Conservation (phyloP, 2,888 invertebrate species). For the Tinea trinotella region DNA sequence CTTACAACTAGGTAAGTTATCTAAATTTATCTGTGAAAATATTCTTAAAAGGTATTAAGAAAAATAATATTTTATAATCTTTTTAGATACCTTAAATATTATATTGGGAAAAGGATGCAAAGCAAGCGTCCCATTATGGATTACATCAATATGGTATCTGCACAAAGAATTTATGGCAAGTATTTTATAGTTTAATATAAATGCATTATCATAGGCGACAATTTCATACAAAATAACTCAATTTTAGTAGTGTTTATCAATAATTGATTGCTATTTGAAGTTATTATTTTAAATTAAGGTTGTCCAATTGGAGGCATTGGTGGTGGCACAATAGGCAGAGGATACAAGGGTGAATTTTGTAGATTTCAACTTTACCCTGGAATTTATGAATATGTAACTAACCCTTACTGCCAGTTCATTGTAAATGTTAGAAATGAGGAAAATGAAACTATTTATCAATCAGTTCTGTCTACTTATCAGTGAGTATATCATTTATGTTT, state of each 20-base stretch:
- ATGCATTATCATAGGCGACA: no score
- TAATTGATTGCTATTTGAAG: no score
- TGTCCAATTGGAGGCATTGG: constrained; percentile 69
- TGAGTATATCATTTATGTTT: constrained; percentile 68
- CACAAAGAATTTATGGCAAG: constrained; percentile 89
- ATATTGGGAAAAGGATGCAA: constrained; percentile 74
- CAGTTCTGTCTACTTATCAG: constrained; percentile 82
- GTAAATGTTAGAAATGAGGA: constrained; percentile 83
- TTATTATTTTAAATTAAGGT: constrained; percentile 62
- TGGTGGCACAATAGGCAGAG: constrained; percentile 85
- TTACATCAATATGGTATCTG: constrained; percentile 77
- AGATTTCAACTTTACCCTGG: constrained; percentile 92
- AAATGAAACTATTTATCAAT: constrained; percentile 81
- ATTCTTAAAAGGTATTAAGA: background rate
- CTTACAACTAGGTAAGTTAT: constrained; percentile 76
- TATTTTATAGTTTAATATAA: constrained; percentile 21
- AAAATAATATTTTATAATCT: constrained; percentile 16
- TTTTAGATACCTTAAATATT: constrained; percentile 81
- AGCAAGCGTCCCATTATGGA: constrained; percentile 85
- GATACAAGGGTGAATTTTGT: constrained; percentile 94
- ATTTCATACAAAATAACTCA: no score
- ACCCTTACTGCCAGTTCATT: constrained; percentile 92
- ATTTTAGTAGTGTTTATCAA: no score
- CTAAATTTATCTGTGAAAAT: constrained; percentile 7
- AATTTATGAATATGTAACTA: constrained; percentile 86